A percentile compares a stretch with the other conserved stretches of the same genome.
Conservation (phyloP, 2,797 vertebrate genomes). For the Acanthurus tractus region DNA sequence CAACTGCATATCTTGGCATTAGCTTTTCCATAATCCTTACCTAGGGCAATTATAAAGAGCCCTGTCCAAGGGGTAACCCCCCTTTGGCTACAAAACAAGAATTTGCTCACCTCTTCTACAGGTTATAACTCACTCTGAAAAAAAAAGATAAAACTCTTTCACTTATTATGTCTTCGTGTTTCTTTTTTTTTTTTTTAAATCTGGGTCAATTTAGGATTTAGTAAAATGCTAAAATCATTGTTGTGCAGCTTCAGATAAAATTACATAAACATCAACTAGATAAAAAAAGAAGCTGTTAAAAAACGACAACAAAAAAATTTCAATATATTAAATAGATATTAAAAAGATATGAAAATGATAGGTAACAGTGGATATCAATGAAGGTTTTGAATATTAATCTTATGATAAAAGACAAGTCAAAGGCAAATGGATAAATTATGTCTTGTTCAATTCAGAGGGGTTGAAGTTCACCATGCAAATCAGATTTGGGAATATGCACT, state of each 20-base stretch:
- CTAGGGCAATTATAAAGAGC: conserved; percentile 83
- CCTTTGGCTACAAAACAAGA: conserved; percentile 40
- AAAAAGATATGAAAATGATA: conserved; percentile 27
- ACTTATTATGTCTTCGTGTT: neutral
- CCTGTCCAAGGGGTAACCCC: conserved; percentile 39
- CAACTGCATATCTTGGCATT: conserved; percentile 81
- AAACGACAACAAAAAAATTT: conserved; percentile 6
- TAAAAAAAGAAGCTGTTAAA: neutral
- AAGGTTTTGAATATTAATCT: conserved; percentile 42
- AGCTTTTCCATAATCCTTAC: conserved; percentile 84
- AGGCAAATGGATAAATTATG: conserved; percentile 68
- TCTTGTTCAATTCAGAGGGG: conserved; percentile 70
- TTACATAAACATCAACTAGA: neutral
- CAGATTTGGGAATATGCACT: conserved; percentile 83
- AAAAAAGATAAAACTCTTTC: conserved; percentile 37
- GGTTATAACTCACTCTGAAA: conserved; percentile 9
- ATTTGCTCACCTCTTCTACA: conserved; percentile 30
- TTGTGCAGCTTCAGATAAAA: neutral
- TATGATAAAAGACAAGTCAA: conserved; percentile 70
- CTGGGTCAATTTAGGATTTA: conserved; percentile 1
- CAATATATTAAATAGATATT: too few species aligned
- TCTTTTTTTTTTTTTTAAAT: conserved; percentile 27
- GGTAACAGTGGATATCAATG: conserved; percentile 29
- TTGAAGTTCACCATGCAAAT: conserved; percentile 80
- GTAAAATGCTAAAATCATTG: neutral